Percentiles rank a stretch among this genome's conserved stretches.
These are phyloP conservation scores for Rhabdophis nuchalis DNA, from an alignment of 2,797 vertebrate genomes.

Conservation along the genomic window DNA sequence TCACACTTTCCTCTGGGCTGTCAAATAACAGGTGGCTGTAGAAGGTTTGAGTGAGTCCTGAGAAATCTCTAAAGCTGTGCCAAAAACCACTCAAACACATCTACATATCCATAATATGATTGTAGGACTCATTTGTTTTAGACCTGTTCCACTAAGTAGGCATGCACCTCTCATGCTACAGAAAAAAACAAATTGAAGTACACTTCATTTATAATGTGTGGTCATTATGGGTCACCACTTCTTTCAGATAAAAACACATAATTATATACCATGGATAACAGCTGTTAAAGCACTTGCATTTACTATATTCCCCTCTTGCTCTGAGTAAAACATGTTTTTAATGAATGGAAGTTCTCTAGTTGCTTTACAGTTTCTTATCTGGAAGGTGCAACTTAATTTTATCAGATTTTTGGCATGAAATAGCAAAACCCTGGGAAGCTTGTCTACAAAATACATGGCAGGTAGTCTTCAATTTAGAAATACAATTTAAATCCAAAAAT, in stretches of 20 bases:
- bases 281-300: not conserved
- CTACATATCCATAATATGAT: not conserved
- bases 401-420: not conserved
- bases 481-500: not conserved
- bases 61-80: not conserved
- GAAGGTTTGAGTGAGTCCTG: not conserved
- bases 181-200: not conserved
- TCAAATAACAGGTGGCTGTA: not conserved
- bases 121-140: slow-evolving; percentile 3
- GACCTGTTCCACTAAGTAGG: not conserved
- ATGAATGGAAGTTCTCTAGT: not conserved
- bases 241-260: not conserved
- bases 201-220: not conserved
- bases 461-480: not conserved
- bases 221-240: not conserved
- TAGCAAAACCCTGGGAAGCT: not conserved
- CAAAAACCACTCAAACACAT: not conserved
- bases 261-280: not conserved
- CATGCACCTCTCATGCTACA: slow-evolving; percentile 1
- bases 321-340: not conserved
- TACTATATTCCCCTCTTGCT: not conserved
- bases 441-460: not conserved
- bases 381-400: not conserved
- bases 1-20: not conserved
- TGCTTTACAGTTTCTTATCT: not conserved